phyloP scores from a whole-genome alignment of 2,113 vertebrate species.

The Lepisosteus oculatus region DNA sequence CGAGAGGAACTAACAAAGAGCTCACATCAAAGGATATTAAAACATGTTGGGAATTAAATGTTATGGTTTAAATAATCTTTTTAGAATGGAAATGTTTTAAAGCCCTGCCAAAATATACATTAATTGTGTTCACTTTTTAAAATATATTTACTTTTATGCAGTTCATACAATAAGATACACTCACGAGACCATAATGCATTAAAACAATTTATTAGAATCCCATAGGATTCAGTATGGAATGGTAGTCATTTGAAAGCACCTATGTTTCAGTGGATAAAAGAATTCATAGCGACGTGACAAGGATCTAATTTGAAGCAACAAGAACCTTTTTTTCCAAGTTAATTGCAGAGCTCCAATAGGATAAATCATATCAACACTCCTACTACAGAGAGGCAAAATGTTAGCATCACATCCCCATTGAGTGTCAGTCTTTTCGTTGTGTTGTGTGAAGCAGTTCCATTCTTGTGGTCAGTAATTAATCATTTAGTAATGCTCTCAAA shows the following conservation, averaged over 20 bases:
- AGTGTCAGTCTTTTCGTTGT: background rate
- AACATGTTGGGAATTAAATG: slow-evolving; percentile 20
- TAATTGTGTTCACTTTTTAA: too few relatives aligned
- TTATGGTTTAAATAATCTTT: slow-evolving; percentile 20
- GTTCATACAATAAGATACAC: too few relatives aligned
- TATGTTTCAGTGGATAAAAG: too few relatives aligned
- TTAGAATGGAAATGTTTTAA: background rate
- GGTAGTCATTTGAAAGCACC: too few relatives aligned
- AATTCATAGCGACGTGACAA: too few relatives aligned
- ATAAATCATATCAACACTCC: slow-evolving; percentile 9
- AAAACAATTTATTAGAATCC: too few relatives aligned
- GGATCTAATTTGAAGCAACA: too few relatives aligned
- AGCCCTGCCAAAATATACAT: too few relatives aligned
- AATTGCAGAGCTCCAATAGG: background rate
- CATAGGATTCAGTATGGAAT: too few relatives aligned
- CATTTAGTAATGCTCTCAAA: slow-evolving; percentile 49
- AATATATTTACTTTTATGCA: too few relatives aligned
- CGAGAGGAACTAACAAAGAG: slow-evolving; percentile 17
- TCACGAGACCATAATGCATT: too few relatives aligned
- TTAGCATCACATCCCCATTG: background rate
- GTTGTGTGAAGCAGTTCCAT: slow-evolving; percentile 3
- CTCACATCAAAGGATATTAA: slow-evolving; percentile 16
- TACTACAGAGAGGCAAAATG: background rate
- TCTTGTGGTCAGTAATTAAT: slow-evolving; percentile 47
- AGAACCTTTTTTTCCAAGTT: too few relatives aligned